Evolutionary conservation across 2,888 invertebrate species (phyloP).

Genomic region (Syrphus vitripennis): DNA sequence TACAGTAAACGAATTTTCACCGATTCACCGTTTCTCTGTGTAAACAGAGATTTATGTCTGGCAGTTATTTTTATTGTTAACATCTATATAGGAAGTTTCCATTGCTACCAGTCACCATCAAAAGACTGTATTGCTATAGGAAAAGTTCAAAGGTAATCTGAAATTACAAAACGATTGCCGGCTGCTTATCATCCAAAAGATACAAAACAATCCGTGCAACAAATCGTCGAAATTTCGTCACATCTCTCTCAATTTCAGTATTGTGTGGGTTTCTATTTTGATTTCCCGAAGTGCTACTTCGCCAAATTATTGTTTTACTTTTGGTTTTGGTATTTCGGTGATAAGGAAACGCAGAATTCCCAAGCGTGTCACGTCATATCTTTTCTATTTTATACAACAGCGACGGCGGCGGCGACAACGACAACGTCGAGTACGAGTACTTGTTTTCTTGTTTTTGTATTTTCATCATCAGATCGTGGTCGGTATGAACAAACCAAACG

Average conservation of each 20-base stretch:
- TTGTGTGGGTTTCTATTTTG: neutral
- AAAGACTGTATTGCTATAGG: neutral
- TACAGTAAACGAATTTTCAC: neutral
- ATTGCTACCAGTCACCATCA: neutral
- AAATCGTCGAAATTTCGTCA: conserved; percentile 37
- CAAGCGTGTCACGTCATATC: conserved; percentile 36
- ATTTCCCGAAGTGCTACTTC: too few species aligned
- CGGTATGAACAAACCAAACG: neutral
- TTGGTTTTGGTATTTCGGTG: neutral
- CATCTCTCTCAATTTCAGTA: neutral
- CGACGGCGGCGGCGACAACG: too few species aligned
- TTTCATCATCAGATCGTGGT: neutral
- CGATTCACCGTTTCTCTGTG: neutral
- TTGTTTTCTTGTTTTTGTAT: conserved; percentile 5
- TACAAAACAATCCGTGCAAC: neutral
- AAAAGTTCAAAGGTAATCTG: conserved; percentile 26
- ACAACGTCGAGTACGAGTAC: neutral
- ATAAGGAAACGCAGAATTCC: conserved; percentile 22
- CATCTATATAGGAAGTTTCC: conserved; percentile 31
- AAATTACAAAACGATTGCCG: neutral
- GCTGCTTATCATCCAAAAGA: conserved; percentile 12
- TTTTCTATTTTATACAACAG: neutral
- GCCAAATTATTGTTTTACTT: too few species aligned
- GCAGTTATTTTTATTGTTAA: neutral
- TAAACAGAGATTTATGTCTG: conserved; percentile 10